Base-by-base conservation (phyloP, 2,113 vertebrate genomes). In the Mastomys coucha region DNA sequence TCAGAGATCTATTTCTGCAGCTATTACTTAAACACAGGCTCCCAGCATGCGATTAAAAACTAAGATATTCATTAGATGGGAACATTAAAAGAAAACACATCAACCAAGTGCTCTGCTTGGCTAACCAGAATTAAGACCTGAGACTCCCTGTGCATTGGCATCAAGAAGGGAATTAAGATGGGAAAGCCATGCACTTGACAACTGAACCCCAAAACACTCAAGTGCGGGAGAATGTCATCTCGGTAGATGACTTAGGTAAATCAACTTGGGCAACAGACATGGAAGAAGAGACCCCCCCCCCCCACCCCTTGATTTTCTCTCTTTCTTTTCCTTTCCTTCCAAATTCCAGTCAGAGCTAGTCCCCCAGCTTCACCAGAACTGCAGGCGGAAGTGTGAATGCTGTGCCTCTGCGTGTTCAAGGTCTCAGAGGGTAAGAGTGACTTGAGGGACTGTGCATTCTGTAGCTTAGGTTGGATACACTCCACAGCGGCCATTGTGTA, bases 11-110 rank as follows among this genome's bases (percentile, higher is more conserved):
- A 17, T 14, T 36, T 76, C 78, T 58, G 28, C 36, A 94, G n/a
- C 28, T 89, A 60, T 45, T 51, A 36, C 65, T 70, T 78, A 93
- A 89, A 88, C 7, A 84, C 1, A 0, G 24, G 16, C 28, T 13
- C 60, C 60, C 80, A 81, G 73, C 7, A 42, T 45, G 33, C 76
- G 69, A 94, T 60, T 10, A 31, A 77, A 63, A 87, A 82, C 26
- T 39, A 42, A 72, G 42, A 72, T 65, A 11, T 53, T 9, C 51
- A 72, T n/a, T 95, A 94, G 91, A 75, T n/a, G 78, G 45, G 36
- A 63, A 58, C 60, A 85, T 14, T 69, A 63, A 88, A 94, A 96
- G 77, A 49, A 85, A 77, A 77, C 58, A 86, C 31, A 88, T 58
- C 16, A 73, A 76, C 45, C 67, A 94, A 86, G 19, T 16, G 58